phyloP scores from a whole-genome alignment of 37 sponge, comb jelly and placozoan species.

The Dysidea cf. avara region DNA sequence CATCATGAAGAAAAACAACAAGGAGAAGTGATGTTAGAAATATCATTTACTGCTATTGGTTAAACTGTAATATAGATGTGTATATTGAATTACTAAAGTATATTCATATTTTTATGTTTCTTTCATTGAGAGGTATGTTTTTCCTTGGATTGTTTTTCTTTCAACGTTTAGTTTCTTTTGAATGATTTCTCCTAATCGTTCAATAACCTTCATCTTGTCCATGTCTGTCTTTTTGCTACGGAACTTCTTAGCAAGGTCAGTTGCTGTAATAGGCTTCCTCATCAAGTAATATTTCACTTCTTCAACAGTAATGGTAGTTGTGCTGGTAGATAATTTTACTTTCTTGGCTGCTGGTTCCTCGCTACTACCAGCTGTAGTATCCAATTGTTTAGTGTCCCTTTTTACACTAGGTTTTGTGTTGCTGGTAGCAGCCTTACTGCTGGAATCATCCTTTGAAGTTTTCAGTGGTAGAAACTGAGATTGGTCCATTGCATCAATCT shows the following conservation, averaged over 20 bases:
- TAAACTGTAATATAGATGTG: neutral
- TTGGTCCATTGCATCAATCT: slow-evolving; percentile 13
- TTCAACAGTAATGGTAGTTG: slow-evolving; percentile 60
- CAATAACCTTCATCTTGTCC: slow-evolving; percentile 60
- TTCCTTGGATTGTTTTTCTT: slow-evolving; percentile 55
- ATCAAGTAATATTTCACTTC: slow-evolving; percentile 75
- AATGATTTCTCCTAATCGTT: slow-evolving; percentile 51
- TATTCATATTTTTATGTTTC: neutral
- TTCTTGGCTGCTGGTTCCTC: slow-evolving; percentile 55
- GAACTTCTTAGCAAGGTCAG: slow-evolving; percentile 83
- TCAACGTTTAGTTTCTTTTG: slow-evolving; percentile 53
- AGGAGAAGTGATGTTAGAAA: slow-evolving; percentile 54
- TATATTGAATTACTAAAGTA: neutral
- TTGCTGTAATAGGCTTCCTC: slow-evolving; percentile 85
- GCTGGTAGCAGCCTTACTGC: too few species aligned
- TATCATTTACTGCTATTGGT: slow-evolving; percentile 36
- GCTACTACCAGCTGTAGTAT: slow-evolving; percentile 1
- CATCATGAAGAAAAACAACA: slow-evolving; percentile 61
- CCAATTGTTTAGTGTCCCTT: neutral
- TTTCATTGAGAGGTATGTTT: slow-evolving; percentile 60
- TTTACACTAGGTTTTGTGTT: neutral
- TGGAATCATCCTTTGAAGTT: too few species aligned
- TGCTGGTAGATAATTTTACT: slow-evolving; percentile 24
- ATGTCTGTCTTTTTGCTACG: slow-evolving; percentile 70
- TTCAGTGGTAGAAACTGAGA: too few species aligned